Conservation (phyloP, 1,140 invertebrate species). For the Hylyphantes graminicola region DNA sequence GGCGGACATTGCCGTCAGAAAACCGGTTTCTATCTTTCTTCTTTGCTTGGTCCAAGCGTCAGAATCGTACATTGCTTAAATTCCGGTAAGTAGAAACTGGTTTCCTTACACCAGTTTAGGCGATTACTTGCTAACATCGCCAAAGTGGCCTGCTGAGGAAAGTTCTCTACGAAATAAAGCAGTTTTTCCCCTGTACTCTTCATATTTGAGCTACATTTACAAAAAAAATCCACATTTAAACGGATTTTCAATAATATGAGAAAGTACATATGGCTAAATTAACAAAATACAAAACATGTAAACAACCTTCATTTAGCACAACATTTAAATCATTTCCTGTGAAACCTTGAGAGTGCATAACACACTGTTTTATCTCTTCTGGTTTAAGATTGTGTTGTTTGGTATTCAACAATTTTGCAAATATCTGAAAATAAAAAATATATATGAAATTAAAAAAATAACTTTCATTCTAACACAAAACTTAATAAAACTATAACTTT, state of each 20-base stretch:
- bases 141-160: no score
- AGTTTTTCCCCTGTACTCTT: neutral
- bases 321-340: conserved; percentile 6
- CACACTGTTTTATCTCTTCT: conserved; percentile 17
- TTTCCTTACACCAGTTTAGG: no score
- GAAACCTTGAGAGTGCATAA: conserved; percentile 5
- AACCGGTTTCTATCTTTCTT: neutral
- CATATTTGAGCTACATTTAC: neutral
- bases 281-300: neutral
- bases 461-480: neutral
- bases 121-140: no score
- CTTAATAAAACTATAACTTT: neutral
- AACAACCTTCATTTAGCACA: neutral
- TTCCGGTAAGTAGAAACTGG: no score
- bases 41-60: no score
- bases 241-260: no score
- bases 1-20: neutral
- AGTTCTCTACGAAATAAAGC: no score
- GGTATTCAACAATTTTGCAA: neutral
- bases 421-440: conserved; percentile 1
- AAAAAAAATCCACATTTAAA: neutral
- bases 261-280: neutral
- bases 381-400: neutral
- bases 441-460: neutral
- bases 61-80: no score